A percentile compares a stretch with the other conserved stretches of the same genome.
These are phyloP conservation scores for Melipona beecheii DNA, from an alignment of 2,888 invertebrate species.

Conservation along the genomic window DNA sequence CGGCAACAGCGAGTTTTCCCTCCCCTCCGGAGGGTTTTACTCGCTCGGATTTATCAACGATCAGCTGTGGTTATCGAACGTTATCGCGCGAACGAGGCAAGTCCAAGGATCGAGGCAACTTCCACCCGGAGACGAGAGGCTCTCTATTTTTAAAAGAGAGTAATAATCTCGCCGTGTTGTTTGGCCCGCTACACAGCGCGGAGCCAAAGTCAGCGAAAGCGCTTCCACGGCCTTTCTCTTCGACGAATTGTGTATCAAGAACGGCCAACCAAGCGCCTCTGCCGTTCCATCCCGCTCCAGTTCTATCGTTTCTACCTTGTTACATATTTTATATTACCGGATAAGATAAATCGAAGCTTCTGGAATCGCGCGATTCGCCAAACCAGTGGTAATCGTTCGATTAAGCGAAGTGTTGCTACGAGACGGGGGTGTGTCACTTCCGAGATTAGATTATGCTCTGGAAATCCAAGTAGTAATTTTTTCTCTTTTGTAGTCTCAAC, in stretches of 20 bases:
- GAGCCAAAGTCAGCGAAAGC: conserved; percentile 62
- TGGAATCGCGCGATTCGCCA: neutral
- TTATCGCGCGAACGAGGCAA: conserved; percentile 56
- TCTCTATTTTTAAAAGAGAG: conserved; percentile 48
- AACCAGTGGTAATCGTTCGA: neutral
- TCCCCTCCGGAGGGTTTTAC: neutral
- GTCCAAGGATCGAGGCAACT: conserved; percentile 44
- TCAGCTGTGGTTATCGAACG: conserved; percentile 10
- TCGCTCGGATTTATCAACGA: conserved; percentile 19
- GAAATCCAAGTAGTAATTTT: neutral
- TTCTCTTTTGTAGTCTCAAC: too few species aligned
- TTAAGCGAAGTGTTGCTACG: conserved; percentile 12
- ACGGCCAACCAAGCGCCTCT: neutral
- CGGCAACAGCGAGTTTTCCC: neutral
- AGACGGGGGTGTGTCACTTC: conserved; percentile 40
- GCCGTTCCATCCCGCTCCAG: conserved; percentile 10
- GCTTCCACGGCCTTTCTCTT: conserved; percentile 67
- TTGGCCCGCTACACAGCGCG: conserved; percentile 40
- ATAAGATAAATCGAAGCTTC: neutral
- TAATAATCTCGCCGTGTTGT: conserved; percentile 14
- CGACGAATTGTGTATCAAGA: conserved; percentile 56
- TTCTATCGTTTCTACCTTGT: neutral
- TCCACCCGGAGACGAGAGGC: conserved; percentile 19
- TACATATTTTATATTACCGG: too few species aligned
- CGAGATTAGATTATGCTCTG: conserved; percentile 49